These are phyloP conservation scores for Eupithecia tripunctaria DNA, from an alignment of 2,888 invertebrate genomes.

Conservation along the genomic window DNA sequence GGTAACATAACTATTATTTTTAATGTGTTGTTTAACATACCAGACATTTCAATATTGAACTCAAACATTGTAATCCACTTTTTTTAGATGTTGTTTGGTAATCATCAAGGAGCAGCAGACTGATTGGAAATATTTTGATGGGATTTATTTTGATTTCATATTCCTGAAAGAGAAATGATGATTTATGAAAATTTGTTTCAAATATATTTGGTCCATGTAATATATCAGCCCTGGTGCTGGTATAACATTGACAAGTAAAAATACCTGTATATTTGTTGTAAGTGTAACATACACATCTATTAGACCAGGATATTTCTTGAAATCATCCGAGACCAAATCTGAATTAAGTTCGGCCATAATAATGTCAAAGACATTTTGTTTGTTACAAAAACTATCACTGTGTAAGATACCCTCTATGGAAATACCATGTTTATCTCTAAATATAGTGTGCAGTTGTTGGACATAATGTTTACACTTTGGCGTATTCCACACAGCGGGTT, in stretches of 20 bases:
- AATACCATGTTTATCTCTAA: conserved; percentile 56
- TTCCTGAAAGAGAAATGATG: conserved; percentile 57
- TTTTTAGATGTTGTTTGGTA: conserved; percentile 61
- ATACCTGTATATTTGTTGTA: conserved; percentile 60
- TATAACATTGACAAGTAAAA: conserved; percentile 5
- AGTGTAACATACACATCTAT: conserved; percentile 67
- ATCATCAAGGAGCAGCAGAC: conserved; percentile 70
- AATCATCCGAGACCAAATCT: conserved; percentile 62
- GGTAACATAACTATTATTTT: background rate
- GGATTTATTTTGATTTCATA: conserved; percentile 60
- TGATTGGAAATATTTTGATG: conserved; percentile 62
- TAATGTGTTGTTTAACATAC: conserved; percentile 53
- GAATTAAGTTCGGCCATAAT: conserved; percentile 63
- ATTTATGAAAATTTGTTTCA: background rate
- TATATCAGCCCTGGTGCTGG: background rate
- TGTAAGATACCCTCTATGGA: conserved; percentile 56
- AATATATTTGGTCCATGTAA: background rate
- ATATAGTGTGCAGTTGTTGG: conserved; percentile 56
- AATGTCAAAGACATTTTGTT: conserved; percentile 67
- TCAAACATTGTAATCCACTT: conserved; percentile 67
- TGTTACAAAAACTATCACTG: conserved; percentile 50
- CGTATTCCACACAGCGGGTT: conserved; percentile 62
- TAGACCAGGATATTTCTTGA: conserved; percentile 69
- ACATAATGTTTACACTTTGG: conserved; percentile 53
- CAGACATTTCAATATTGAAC: conserved; percentile 61